Conservation (phyloP, 2,113 vertebrate genomes). For the Triplophysa siluroides region DNA sequence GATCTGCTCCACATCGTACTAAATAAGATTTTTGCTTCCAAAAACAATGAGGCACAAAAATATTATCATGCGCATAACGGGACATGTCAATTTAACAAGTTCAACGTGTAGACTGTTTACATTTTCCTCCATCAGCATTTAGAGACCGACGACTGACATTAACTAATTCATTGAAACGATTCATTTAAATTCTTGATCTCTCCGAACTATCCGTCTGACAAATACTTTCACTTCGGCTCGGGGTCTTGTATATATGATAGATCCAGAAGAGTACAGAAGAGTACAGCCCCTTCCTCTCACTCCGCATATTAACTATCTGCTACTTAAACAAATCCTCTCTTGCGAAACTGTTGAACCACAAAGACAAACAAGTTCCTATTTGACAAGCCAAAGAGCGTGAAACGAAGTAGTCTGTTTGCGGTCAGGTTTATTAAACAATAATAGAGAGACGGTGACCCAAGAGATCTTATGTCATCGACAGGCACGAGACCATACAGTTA, state of each 20-base stretch:
- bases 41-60: not conserved
- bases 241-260: not conserved
- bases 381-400: conserved; percentile 19
- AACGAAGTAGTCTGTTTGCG: conserved; percentile 28
- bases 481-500: not conserved
- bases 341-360: conserved; percentile 26
- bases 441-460: not conserved
- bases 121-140: not conserved
- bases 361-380: conserved; percentile 42
- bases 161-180: not conserved
- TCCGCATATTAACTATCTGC: conserved; percentile 7
- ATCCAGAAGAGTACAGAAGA: not conserved
- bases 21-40: not conserved
- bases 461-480: not conserved
- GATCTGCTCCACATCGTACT: conserved; percentile 31
- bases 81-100: not conserved
- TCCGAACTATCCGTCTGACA: not conserved
- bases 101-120: not conserved
- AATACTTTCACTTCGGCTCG: not conserved
- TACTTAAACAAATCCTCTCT: conserved; percentile 36
- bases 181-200: not conserved
- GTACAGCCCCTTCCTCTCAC: conserved; percentile 14
- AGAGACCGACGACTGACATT: not conserved
- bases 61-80: not conserved
- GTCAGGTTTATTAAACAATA: conserved; percentile 1